Percentiles rank a stretch among this genome's conserved stretches.
These are phyloP conservation scores for Dasypus novemcinctus DNA, from an alignment of 2,113 vertebrate species.

Conservation along the genomic window DNA sequence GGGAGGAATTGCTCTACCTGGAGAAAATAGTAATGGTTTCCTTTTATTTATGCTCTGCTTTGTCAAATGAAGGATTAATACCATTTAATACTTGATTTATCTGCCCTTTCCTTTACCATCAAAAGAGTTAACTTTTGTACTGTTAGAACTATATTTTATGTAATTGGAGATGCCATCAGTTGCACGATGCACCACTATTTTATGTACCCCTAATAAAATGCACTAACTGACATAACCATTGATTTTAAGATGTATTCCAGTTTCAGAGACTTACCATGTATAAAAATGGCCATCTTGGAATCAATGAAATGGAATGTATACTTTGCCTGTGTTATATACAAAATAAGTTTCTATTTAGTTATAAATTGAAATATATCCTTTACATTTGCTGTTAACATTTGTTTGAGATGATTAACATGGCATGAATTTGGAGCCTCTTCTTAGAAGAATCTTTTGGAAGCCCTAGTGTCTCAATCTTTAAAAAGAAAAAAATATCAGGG, in stretches of 20 bases:
- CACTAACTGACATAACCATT: background rate
- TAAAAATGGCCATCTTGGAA: background rate
- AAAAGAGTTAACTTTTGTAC: slow-evolving; percentile 1
- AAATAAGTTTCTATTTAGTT: background rate
- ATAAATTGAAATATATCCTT: background rate
- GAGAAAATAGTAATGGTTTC: background rate
- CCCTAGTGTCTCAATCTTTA: background rate
- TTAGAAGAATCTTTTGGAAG: background rate
- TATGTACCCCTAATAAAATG: slow-evolving; percentile 24
- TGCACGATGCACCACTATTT: slow-evolving; percentile 39
- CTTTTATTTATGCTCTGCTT: slow-evolving; percentile 22
- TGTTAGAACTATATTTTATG: slow-evolving; percentile 30
- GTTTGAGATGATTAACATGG: background rate
- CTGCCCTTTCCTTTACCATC: background rate
- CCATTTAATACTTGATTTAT: slow-evolving; percentile 31
- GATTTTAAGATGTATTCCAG: slow-evolving; percentile 13
- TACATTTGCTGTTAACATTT: slow-evolving; percentile 8
- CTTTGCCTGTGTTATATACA: background rate
- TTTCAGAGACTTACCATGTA: slow-evolving; percentile 32
- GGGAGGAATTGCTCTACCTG: background rate
- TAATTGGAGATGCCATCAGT: slow-evolving; percentile 5
- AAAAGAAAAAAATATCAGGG: background rate
- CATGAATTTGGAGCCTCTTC: background rate
- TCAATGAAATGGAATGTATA: background rate
- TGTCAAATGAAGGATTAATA: background rate